These are phyloP conservation scores for Heliconius ismenius DNA, from an alignment of 2,888 invertebrate species.

Conservation along the genomic window DNA sequence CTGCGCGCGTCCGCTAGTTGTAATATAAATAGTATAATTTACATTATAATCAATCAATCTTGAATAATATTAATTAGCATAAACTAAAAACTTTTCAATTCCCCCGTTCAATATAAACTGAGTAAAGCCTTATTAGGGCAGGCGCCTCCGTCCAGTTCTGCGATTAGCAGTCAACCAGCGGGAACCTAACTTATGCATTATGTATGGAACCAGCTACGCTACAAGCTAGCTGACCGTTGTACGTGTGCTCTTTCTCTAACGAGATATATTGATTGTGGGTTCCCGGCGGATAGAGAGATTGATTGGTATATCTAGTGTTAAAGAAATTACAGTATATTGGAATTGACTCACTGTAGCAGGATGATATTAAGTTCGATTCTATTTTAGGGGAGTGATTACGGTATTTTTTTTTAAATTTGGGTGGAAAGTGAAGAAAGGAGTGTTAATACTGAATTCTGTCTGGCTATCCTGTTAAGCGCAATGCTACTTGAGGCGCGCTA, in stretches of 20 bases:
- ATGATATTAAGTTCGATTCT: too few species aligned
- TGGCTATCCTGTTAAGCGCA: too few species aligned
- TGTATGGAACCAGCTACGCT: conserved; percentile 43
- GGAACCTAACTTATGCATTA: conserved; percentile 45
- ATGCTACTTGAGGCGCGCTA: too few species aligned
- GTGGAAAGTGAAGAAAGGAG: too few species aligned
- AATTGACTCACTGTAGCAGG: too few species aligned
- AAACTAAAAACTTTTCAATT: conserved; percentile 10
- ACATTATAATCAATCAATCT: not conserved
- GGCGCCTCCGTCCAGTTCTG: conserved; percentile 57
- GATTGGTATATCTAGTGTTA: not conserved
- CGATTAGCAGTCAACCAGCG: conserved; percentile 49
- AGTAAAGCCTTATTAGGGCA: conserved; percentile 53
- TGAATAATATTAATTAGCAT: not conserved
- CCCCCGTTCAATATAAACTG: conserved; percentile 33
- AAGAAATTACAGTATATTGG: too few species aligned
- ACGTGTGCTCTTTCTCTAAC: conserved; percentile 21
- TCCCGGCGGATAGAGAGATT: not conserved
- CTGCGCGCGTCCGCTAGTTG: too few species aligned
- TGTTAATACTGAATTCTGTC: too few species aligned
- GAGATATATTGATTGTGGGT: conserved; percentile 8
- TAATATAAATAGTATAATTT: not conserved
- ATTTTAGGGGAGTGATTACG: too few species aligned
- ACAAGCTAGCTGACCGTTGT: conserved; percentile 33
- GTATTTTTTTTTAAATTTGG: too few species aligned